phyloP scores from a whole-genome alignment of 2,797 vertebrate species.

The Coccyzus lansbergi region DNA sequence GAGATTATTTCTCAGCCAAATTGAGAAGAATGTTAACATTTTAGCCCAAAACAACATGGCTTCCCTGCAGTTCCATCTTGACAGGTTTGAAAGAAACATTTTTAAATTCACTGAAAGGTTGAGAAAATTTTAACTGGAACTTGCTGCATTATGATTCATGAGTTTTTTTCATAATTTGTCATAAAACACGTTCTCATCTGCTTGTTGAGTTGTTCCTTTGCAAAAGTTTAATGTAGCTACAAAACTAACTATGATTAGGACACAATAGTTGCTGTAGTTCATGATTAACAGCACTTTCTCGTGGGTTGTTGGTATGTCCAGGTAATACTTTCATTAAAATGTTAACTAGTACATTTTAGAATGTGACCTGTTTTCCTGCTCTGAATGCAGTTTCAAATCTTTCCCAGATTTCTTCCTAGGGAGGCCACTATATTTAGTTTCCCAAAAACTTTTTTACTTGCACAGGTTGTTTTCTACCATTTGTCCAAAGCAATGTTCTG shows the following conservation, averaged over 20 bases:
- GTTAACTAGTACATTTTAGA: background rate
- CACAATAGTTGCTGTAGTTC: background rate
- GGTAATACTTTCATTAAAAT: background rate
- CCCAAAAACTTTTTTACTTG: background rate
- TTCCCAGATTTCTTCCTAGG: background rate
- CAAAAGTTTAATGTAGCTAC: background rate
- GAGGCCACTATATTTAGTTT: background rate
- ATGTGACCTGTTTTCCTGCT: background rate
- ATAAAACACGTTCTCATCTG: background rate
- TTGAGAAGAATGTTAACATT: background rate
- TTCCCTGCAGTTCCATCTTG: background rate
- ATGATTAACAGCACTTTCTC: background rate
- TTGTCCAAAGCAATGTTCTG: background rate
- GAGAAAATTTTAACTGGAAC: background rate
- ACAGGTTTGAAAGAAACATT: background rate
- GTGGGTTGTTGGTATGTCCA: background rate
- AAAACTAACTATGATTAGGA: background rate
- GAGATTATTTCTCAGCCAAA: background rate
- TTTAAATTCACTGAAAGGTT: background rate
- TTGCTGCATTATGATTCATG: background rate
- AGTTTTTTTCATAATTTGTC: background rate
- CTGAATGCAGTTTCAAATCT: background rate
- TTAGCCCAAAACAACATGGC: background rate
- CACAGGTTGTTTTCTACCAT: background rate
- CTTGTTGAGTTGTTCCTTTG: background rate